phyloP scores from a whole-genome alignment of 2,888 invertebrate genomes.

The Drosophila cognata region DNA sequence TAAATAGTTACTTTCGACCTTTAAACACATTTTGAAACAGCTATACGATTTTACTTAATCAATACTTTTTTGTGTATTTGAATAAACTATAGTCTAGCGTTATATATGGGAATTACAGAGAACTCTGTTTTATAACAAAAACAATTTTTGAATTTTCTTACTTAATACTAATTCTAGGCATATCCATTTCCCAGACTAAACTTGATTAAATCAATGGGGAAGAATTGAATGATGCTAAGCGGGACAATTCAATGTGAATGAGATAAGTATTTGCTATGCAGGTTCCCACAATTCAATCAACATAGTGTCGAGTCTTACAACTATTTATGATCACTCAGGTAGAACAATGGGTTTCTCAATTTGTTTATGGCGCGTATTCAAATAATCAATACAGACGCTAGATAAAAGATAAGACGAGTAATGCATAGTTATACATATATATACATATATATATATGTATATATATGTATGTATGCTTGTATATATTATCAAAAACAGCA shows the following conservation, averaged over 20 bases:
- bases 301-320: neutral
- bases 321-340: conserved; percentile 16
- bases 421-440: neutral
- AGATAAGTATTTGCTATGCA: conserved; percentile 2
- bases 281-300: conserved; percentile 23
- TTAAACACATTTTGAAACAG: neutral
- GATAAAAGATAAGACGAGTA: conserved; percentile 23
- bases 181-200: conserved; percentile 34
- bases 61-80: neutral
- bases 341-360: conserved; percentile 10
- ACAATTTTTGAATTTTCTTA: neutral
- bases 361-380: neutral
- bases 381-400: neutral
- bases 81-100: neutral
- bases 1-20: neutral
- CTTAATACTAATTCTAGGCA: conserved; percentile 7
- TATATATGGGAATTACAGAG: neutral
- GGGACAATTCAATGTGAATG: conserved; percentile 3
- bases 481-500: conserved; percentile 3
- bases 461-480: neutral
- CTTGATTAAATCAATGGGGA: conserved; percentile 6
- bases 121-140: neutral
- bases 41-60: neutral
- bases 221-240: conserved; percentile 5
- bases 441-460: no score